Evolutionary conservation across 2,888 invertebrate species (phyloP), one percentile per base, ranked within the genome.

Genomic region (Clunio marinus): DNA sequence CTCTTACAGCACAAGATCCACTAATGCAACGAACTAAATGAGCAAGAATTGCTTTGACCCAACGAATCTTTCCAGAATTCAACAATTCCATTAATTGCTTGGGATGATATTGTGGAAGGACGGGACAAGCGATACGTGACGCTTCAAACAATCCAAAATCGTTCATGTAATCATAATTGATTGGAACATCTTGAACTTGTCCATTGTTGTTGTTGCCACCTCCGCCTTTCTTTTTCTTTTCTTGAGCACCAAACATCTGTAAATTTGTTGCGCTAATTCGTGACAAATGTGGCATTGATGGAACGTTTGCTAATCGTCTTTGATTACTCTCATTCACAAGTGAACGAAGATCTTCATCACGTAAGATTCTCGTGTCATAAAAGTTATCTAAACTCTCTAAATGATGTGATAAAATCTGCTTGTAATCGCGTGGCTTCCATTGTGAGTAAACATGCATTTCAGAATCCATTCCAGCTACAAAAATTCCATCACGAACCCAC

Each of bases 361-460:
- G 80, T 0, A 89, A 80, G 67, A 89, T 89, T 55, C 89, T 83
- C 1, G 87, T 86, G 70, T 88, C 88, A 27, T 51, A 22, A 70
- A 86, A 81, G 69, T 86, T 82, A 74, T 91, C 91, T 71, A 88
- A 88, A 0, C 85, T 80, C 71, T 86, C 86, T 78, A 70, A 20
- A 28, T 60, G 62, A 13, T 77, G 75, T 2, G 45, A 25, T n/a
- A 69, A 46, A 24, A 59, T 60, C 32, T 60, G 60, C 24, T 69
- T 46, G 2, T 32, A 51, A 1, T 32, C 69, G 13, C 69, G 75
- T 0, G 92, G 89, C 74, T 91, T 91, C 98, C 98, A 99, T 75
- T 99, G 99, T 0, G 96, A 96, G 77, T 97, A 99, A 0, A 99
- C 96, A 75, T 98, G 96, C 96, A 99, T 97, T 78, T 99, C 99